Percentiles rank a stretch among this genome's conserved stretches.
Evolutionary conservation across 2,888 invertebrate genomes (phyloP).

Genomic region (Nebria salina): DNA sequence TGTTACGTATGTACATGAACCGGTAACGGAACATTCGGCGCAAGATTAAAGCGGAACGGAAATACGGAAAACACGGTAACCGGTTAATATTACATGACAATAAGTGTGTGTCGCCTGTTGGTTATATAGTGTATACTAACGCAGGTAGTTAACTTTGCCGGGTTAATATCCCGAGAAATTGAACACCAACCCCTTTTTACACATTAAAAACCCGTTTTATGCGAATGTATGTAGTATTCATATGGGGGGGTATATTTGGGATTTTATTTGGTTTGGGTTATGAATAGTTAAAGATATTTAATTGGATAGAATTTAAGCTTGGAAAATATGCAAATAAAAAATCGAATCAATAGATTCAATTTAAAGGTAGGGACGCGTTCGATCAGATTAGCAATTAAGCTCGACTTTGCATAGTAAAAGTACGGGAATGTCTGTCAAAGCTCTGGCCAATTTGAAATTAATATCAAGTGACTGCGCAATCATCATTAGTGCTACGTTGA

Average conservation of each 20-base stretch:
- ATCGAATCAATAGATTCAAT: constrained; percentile 13
- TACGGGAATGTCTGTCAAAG: background rate
- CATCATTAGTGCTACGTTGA: background rate
- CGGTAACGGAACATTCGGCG: constrained; percentile 14
- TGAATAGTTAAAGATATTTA: background rate
- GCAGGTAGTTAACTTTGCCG: constrained; percentile 31
- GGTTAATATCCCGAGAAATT: constrained; percentile 43
- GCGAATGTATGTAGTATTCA: too few relatives aligned
- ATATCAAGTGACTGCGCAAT: background rate
- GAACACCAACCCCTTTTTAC: background rate
- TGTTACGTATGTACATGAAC: background rate
- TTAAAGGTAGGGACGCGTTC: constrained; percentile 6
- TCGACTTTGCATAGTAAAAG: background rate
- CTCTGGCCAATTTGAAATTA: background rate
- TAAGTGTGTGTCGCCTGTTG: constrained; percentile 35
- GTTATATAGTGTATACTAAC: constrained; percentile 4
- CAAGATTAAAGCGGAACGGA: constrained; percentile 17
- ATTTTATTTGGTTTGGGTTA: too few relatives aligned
- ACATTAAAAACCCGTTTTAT: background rate
- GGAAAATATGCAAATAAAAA: background rate
- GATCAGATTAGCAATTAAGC: constrained; percentile 19
- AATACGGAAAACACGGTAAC: constrained; percentile 21
- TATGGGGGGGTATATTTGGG: too few relatives aligned
- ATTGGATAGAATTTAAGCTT: background rate
- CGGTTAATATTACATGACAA: constrained; percentile 44